These are phyloP conservation scores for Auanema sp. DNA, from an alignment of 2,888 invertebrate species.

Conservation along the genomic window DNA sequence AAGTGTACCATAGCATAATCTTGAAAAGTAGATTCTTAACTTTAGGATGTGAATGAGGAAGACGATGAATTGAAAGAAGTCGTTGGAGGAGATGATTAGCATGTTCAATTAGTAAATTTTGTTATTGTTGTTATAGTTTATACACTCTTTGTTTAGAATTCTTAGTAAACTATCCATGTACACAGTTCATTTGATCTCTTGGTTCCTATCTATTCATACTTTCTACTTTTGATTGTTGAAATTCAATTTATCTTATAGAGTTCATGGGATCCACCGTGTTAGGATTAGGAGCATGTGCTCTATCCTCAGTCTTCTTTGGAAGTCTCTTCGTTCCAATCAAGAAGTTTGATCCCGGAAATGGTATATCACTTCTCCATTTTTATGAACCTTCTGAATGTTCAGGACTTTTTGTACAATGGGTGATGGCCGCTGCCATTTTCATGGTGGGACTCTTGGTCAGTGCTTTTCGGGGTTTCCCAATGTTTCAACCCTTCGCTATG, in stretches of 20 bases:
- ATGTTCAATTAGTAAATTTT: no score
- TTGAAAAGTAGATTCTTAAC: conserved; percentile 6
- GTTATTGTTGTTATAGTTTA: no score
- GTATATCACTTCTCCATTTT: conserved; percentile 17
- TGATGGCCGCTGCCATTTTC: conserved; percentile 66
- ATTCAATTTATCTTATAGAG: no score
- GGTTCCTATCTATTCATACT: no score
- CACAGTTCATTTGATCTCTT: no score
- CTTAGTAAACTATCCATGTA: no score
- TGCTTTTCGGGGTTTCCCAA: conserved; percentile 62
- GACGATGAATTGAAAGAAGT: conserved; percentile 48
- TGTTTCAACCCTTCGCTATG: conserved; percentile 68
- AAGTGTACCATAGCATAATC: background rate
- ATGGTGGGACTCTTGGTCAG: conserved; percentile 64
- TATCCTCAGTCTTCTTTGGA: conserved; percentile 67
- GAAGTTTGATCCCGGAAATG: conserved; percentile 66
- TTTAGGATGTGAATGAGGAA: conserved; percentile 50
- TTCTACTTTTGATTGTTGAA: no score
- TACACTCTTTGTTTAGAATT: no score
- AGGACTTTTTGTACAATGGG: conserved; percentile 69
- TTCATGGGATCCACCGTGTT: conserved; percentile 22
- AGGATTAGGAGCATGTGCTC: conserved; percentile 65
- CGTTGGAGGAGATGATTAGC: conserved; percentile 45
- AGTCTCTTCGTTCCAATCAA: conserved; percentile 68
- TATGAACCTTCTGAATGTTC: conserved; percentile 3